Evolutionary conservation across 2,797 vertebrate species (phyloP), one percentile per base, ranked within the genome.

Genomic region (Mastacembelus armatus): DNA sequence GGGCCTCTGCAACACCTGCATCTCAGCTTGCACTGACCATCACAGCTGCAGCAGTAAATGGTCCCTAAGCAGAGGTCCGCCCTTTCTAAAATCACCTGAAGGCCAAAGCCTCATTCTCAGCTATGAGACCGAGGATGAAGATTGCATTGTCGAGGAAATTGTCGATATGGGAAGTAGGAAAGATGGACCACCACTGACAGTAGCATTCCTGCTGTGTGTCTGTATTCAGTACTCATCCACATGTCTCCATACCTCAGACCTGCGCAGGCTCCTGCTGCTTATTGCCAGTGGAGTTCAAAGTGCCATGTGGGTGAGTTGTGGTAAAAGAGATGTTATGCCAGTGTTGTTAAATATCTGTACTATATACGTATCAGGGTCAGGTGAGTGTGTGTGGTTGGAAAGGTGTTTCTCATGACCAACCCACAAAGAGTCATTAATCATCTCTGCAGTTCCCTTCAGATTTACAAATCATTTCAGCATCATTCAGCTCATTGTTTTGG

Each of bases 301-400:
- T 2, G 72, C 76, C n/a, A 72, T 93, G 59, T 93, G 93, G 94
- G 94, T 95, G 67, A 92, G 93, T 91, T 22, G 15, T n/a, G 2
- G 12, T 33, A 0, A 45, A 26, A 38, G 0, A 4, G 18, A 38
- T n/a, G 24, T 54, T 6, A 39, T 14, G 42, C 0, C 27, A 38
- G 7, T 39, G 11, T 29, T n/a, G 47, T n/a, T 4, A 5, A 4
- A 27, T 10, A 22, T 42, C 24, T 16, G 4, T n/a, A 16, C 6
- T n/a, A n/a, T n/a, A n/a, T n/a, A n/a, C n/a, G n/a, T n/a, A n/a
- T n/a, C n/a, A n/a, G 21, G 4, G 12, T 22, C 5, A 43, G 12
- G 4, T 12, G 1, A 43, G 18, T 43, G 10, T 43, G 10, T 12
- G 40, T 42, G 5, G 18, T 21, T 12, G 15, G 4, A 4, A 7